Conservation (phyloP, 2,888 invertebrate species). For the Noctua janthe region DNA sequence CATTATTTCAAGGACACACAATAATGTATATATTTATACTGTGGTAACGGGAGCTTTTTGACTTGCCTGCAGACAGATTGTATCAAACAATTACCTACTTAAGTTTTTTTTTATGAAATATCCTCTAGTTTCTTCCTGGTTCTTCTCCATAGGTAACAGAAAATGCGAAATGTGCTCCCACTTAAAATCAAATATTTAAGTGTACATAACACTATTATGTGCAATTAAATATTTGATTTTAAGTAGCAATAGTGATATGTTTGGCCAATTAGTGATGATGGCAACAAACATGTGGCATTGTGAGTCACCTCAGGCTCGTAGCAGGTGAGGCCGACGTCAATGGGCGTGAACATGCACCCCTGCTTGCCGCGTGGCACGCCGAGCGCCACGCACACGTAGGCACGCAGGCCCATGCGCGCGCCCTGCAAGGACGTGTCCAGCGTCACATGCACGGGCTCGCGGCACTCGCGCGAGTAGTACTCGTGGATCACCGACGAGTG, state of each 20-base stretch:
- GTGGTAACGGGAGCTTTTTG: not conserved
- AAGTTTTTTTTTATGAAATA: not conserved
- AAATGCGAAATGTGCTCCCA: not conserved
- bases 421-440: constrained; percentile 97
- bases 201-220: not conserved
- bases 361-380: constrained; percentile 98
- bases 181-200: no score
- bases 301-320: constrained; percentile 96
- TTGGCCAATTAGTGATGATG: not conserved
- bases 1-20: no score
- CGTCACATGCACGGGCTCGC: constrained; percentile 98
- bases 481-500: constrained; percentile 99
- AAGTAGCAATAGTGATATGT: not conserved
- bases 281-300: no score
- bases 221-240: not conserved
- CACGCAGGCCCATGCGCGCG: constrained; percentile 97
- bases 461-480: constrained; percentile 98
- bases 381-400: constrained; percentile 97
- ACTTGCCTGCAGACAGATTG: not conserved
- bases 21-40: no score
- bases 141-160: not conserved
- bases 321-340: constrained; percentile 96
- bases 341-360: constrained; percentile 99
- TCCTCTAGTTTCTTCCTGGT: not conserved
- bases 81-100: not conserved